phyloP scores from a whole-genome alignment of 2,797 vertebrate species.

The Hydrolagus colliei region DNA sequence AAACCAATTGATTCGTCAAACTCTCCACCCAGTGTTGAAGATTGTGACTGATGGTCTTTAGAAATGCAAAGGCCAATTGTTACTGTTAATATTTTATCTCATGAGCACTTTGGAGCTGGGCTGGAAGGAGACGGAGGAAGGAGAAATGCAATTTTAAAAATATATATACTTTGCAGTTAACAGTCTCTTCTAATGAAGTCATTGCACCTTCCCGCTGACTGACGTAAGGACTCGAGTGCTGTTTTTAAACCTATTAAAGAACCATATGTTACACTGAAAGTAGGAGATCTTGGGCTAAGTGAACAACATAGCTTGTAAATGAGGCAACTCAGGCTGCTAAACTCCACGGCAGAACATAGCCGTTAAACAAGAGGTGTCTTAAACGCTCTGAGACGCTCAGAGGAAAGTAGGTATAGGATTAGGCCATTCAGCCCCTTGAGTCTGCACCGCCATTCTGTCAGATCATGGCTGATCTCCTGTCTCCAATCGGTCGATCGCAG shows the following conservation, averaged over 20 bases:
- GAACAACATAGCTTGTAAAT: background rate
- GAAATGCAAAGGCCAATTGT: background rate
- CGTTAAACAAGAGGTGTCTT: background rate
- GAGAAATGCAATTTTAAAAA: background rate
- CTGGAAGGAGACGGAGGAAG: background rate
- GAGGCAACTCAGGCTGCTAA: background rate
- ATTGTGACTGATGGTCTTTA: background rate
- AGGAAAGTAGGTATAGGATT: too few species aligned
- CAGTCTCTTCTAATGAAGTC: background rate
- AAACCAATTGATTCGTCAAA: background rate
- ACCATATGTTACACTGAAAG: background rate
- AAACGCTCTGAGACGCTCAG: too few species aligned
- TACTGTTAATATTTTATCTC: background rate
- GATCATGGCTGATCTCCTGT: too few species aligned
- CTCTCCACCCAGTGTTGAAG: background rate
- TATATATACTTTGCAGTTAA: conserved; percentile 19
- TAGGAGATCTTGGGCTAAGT: background rate
- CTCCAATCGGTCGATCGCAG: too few species aligned
- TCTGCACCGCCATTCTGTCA: too few species aligned
- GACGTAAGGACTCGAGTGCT: background rate
- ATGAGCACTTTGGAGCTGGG: too few species aligned
- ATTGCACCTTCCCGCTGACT: background rate
- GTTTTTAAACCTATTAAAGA: background rate
- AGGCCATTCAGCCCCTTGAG: too few species aligned
- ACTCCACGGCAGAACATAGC: background rate